Percentiles rank a stretch among this genome's conserved stretches.
phyloP scores from a whole-genome alignment of 1,140 invertebrate genomes.

The Caerostris extrusa region DNA sequence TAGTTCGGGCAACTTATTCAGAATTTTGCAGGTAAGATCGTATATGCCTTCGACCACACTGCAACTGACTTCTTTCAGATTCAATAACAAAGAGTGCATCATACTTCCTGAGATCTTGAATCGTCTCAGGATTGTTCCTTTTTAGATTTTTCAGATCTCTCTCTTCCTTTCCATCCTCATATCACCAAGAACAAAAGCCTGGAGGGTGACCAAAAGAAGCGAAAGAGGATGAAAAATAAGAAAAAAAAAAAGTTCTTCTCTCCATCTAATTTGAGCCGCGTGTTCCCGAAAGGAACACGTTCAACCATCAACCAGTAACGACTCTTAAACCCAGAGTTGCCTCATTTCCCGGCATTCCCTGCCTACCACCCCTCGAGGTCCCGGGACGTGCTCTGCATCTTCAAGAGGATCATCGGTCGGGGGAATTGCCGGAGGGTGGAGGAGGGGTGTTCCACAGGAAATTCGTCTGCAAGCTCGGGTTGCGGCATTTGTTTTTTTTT shows the following conservation, averaged over 20 bases:
- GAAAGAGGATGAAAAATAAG: conserved; percentile 44
- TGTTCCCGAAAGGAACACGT: conserved; percentile 65
- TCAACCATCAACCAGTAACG: conserved; percentile 70
- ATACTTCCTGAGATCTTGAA: conserved; percentile 16
- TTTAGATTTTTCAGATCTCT: not conserved
- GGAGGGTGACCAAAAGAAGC: conserved; percentile 25
- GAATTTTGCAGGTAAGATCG: too few species aligned
- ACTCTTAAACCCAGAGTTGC: conserved; percentile 71
- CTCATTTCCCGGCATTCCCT: conserved; percentile 62
- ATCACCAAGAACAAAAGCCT: conserved; percentile 15
- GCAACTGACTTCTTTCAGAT: not conserved
- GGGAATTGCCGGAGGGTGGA: not conserved
- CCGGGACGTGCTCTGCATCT: conserved; percentile 59
- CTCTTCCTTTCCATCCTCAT: not conserved
- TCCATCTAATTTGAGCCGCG: conserved; percentile 74
- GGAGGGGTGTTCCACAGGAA: conserved; percentile 20
- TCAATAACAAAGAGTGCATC: conserved; percentile 6
- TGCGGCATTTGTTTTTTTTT: conserved; percentile 35
- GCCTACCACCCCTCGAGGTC: not conserved
- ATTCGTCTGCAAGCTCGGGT: conserved; percentile 28
- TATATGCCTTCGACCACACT: not conserved
- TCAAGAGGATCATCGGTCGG: not conserved
- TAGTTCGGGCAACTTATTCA: too few species aligned
- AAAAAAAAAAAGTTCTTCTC: conserved; percentile 44
- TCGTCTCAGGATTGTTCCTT: conserved; percentile 1